Percentiles rank a stretch among this genome's conserved stretches.
Evolutionary conservation across 2,113 vertebrate genomes (phyloP).

Genomic region (Eretmochelys imbricata): DNA sequence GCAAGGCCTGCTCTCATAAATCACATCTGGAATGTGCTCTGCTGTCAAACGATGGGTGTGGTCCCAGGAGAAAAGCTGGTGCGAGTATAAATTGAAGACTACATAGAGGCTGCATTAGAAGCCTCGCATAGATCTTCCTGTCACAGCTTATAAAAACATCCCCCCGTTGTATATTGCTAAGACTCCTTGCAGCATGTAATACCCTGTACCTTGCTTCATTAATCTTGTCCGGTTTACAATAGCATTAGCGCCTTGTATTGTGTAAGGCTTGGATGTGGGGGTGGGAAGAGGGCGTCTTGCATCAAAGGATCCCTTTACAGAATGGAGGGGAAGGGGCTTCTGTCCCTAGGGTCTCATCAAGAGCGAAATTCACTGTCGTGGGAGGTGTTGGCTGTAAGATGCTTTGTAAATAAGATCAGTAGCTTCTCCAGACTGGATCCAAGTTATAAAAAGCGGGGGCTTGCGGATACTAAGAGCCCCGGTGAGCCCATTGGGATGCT

Average conservation of each 20-base stretch:
- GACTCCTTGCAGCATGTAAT: background rate
- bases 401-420: background rate
- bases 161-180: accelerated
- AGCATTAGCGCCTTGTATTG: accelerated
- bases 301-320: background rate
- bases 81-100: background rate
- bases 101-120: background rate
- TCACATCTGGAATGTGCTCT: conserved; percentile 60
- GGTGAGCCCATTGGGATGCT: background rate
- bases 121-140: background rate
- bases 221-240: background rate
- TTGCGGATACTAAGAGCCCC: background rate
- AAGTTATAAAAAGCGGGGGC: accelerated
- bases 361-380: accelerated
- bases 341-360: accelerated
- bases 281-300: accelerated
- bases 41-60: background rate
- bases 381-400: background rate
- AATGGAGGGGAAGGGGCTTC: background rate
- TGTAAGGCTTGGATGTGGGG: accelerated
- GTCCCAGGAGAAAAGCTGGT: background rate
- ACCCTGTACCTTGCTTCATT: background rate
- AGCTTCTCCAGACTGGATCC: background rate
- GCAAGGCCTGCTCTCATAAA: conserved; percentile 43
- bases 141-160: accelerated